Percentiles rank a stretch among this genome's conserved stretches.
Evolutionary conservation across 2,797 vertebrate genomes (phyloP).

Genomic region (Bryconaethiops microstoma): DNA sequence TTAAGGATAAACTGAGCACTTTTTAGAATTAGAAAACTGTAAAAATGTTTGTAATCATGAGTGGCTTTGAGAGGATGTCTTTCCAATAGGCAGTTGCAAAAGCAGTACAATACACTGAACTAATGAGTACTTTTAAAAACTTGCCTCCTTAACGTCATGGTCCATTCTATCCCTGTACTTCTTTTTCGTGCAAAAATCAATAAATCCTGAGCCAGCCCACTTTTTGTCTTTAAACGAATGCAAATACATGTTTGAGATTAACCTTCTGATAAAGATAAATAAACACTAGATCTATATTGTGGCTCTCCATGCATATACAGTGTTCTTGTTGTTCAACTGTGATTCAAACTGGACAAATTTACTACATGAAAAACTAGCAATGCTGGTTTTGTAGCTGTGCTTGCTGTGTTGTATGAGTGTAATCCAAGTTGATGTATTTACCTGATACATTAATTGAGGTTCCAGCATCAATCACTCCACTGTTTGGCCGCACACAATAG

Average conservation of each 20-base stretch:
- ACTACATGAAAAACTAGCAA: background rate
- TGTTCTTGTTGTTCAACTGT: background rate
- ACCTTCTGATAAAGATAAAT: too few relatives aligned
- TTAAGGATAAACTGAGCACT: too few relatives aligned
- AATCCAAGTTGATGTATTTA: constrained; percentile 67
- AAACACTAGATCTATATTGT: background rate
- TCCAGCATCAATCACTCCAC: constrained; percentile 94
- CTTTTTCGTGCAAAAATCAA: too few relatives aligned
- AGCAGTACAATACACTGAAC: too few relatives aligned
- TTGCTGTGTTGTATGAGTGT: background rate
- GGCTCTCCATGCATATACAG: background rate
- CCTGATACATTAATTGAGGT: constrained; percentile 97
- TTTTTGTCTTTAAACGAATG: background rate
- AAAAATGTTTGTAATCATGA: too few relatives aligned
- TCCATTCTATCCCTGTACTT: too few relatives aligned
- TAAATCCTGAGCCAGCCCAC: too few relatives aligned
- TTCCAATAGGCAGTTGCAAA: too few relatives aligned
- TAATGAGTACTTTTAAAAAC: too few relatives aligned
- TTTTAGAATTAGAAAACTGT: too few relatives aligned
- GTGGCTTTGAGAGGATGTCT: too few relatives aligned
- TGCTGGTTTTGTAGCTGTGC: background rate
- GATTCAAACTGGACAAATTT: background rate
- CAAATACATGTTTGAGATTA: background rate
- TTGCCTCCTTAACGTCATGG: too few relatives aligned
- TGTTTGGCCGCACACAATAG: constrained; percentile 98